Base-by-base conservation (phyloP, 2,888 invertebrate species). In the Athrips mouffetella region DNA sequence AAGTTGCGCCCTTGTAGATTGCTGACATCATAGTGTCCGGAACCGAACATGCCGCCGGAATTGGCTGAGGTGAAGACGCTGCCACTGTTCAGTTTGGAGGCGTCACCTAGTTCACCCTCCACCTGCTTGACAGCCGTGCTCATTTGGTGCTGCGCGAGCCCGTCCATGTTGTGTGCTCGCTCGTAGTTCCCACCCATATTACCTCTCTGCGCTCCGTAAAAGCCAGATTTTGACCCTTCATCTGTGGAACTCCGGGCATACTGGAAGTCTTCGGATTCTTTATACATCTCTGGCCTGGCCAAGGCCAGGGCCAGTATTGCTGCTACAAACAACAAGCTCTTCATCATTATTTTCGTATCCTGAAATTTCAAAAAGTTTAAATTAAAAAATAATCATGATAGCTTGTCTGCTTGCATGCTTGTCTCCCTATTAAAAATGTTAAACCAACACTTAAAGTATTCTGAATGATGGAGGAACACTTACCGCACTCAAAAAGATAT, bases 131-230 rank as follows among this genome's bases (percentile, higher is more conserved):
- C 78, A 1, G 84, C 67, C 7, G 80, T 80, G 45, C 87, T 78
- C 85, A 89, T 82, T 64, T 89, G 89, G 49, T 81, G 69, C 54
- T 89, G 88, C 10, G 89, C 89, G 33, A 84, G 57, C 0, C 58
- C 51, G 55, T 89, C 89, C 89, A 89, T 89, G 54, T 89, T 89
- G 54, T 89, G 89, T 3, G 89, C 80, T 23, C 70, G 72, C 68
- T 89, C 89, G 57, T 74, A 89, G 57, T 89, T 89, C 2, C 89
- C 89, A 11, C 89, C 89, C 86, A 87, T 81, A 52, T 89, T 89
- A n/a, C 89, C 89, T 58, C 87, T 72, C 53, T 89, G 89, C 7
- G 89, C 82, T 11, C 80, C 87, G 52, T 89, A 89, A 56, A 52
- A 89, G 10, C 89, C 89, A 10, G 85, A 66, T 60, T 87, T 88